A percentile compares a stretch with the other conserved stretches of the same genome.
phyloP scores from a whole-genome alignment of 1,140 invertebrate genomes.

The Heliconius congener region DNA sequence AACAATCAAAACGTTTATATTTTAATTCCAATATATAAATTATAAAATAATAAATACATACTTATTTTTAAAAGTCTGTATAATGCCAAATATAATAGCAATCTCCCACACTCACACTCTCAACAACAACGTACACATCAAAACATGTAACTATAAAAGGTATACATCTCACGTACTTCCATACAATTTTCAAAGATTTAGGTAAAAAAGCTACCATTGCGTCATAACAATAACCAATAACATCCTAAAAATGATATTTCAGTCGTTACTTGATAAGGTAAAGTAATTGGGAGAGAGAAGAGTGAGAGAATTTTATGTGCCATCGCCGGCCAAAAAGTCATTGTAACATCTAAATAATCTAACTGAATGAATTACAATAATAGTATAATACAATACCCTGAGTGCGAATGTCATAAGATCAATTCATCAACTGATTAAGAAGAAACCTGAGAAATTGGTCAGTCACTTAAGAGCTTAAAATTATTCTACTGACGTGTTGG shows the following conservation, averaged over 20 bases:
- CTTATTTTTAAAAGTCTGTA: constrained; percentile 2
- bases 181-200: constrained; percentile 4
- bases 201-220: constrained; percentile 23
- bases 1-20: constrained; percentile 16
- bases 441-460: constrained; percentile 73
- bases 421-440: constrained; percentile 60
- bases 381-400: constrained; percentile 73
- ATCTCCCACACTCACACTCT: background rate
- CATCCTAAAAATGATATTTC: constrained; percentile 27
- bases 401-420: constrained; percentile 77
- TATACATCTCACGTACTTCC: background rate
- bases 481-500: constrained; percentile 62
- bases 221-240: constrained; percentile 30
- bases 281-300: constrained; percentile 16
- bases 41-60: constrained; percentile 1
- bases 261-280: constrained; percentile 27
- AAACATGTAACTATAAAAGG: constrained; percentile 16
- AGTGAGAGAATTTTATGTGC: constrained; percentile 29
- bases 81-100: background rate
- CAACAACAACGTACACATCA: background rate
- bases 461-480: constrained; percentile 62
- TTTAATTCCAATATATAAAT: constrained; percentile 20
- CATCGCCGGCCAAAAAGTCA: constrained; percentile 74
- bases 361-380: constrained; percentile 64
- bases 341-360: constrained; percentile 56